Conservation (phyloP, 2,797 vertebrate genomes). For the Percopsis omiscomaycus region DNA sequence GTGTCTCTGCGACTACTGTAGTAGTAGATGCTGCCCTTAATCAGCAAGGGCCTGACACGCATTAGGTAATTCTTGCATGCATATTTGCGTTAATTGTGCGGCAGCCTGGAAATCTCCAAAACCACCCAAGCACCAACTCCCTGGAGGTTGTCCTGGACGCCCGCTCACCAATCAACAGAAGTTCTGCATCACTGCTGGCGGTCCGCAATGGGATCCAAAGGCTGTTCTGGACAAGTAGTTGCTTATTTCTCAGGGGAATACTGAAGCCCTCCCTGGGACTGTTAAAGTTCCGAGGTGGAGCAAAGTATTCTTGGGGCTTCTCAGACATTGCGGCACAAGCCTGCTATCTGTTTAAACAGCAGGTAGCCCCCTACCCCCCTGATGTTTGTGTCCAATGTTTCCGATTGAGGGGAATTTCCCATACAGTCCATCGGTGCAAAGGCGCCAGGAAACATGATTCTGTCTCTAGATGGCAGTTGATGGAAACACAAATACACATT, state of each 20-base stretch:
- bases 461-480: slow-evolving; percentile 55
- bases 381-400: slow-evolving; percentile 69
- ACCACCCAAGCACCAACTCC: slow-evolving; percentile 69
- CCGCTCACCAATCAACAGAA: slow-evolving; percentile 56
- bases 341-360: slow-evolving; percentile 77
- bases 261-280: slow-evolving; percentile 57
- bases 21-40: slow-evolving; percentile 26
- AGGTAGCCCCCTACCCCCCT: slow-evolving; percentile 65
- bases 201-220: slow-evolving; percentile 66
- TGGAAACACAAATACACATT: slow-evolving; percentile 64
- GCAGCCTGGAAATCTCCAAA: slow-evolving; percentile 59
- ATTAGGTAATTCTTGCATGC: slow-evolving; percentile 59
- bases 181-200: slow-evolving; percentile 54
- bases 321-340: slow-evolving; percentile 53
- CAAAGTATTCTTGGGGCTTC: slow-evolving; percentile 59
- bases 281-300: slow-evolving; percentile 71
- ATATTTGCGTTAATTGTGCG: slow-evolving; percentile 66
- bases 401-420: slow-evolving; percentile 66
- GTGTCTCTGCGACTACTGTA: slow-evolving; percentile 8
- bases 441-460: slow-evolving; percentile 57
- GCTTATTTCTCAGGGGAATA: slow-evolving; percentile 68
- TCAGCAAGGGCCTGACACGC: slow-evolving; percentile 46
- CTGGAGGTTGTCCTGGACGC: slow-evolving; percentile 55
- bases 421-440: slow-evolving; percentile 55
- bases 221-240: slow-evolving; percentile 75